phyloP scores from a whole-genome alignment of 1,140 invertebrate species.

The Cotesia typhae region DNA sequence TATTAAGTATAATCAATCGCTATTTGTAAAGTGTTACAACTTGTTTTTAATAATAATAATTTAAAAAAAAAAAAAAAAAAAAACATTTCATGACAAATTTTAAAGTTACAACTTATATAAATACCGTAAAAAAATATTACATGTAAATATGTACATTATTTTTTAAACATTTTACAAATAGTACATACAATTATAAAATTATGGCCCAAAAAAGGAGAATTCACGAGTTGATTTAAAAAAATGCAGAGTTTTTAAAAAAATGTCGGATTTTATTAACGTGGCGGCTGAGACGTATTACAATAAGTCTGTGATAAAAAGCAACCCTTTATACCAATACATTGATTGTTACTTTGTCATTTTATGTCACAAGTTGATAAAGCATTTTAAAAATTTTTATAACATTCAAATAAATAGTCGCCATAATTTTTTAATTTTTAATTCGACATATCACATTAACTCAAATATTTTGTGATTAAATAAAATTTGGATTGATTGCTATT shows the following conservation, averaged over 20 bases:
- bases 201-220: conserved; percentile 10
- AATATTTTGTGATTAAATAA: too few species aligned
- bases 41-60: conserved; percentile 35
- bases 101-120: not conserved
- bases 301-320: conserved; percentile 26
- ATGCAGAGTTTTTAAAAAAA: too few species aligned
- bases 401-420: not conserved
- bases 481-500: not conserved
- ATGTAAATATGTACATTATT: conserved; percentile 33
- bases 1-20: conserved; percentile 32
- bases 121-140: not conserved
- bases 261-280: too few species aligned
- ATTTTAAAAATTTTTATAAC: not conserved
- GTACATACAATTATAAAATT: not conserved
- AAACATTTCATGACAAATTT: conserved; percentile 21
- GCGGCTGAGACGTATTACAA: not conserved
- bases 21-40: conserved; percentile 44
- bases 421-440: not conserved
- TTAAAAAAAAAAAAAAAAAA: conserved; percentile 31
- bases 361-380: not conserved
- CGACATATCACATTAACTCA: too few species aligned
- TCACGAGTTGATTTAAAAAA: not conserved
- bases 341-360: too few species aligned
- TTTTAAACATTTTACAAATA: conserved; percentile 37
- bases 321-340: not conserved